A percentile compares a stretch with the other conserved stretches of the same genome.
phyloP scores from a whole-genome alignment of 2,113 vertebrate species.

The Campylomormyrus numenius region DNA sequence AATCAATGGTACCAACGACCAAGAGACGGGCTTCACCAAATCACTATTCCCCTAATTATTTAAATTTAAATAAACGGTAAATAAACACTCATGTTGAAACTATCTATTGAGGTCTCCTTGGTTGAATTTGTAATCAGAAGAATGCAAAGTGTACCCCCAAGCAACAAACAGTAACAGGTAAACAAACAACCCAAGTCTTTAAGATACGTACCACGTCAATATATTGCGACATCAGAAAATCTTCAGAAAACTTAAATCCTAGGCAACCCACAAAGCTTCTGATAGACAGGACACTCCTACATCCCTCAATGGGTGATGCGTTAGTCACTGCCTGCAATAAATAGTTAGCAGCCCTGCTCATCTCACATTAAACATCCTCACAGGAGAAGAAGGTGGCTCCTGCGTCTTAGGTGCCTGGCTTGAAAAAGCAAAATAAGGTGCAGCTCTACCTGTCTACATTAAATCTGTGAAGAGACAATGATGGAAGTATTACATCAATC shows the following conservation, averaged over 20 bases:
- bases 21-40: no score
- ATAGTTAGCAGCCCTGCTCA: neutral
- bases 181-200: neutral
- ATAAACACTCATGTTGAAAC: no score
- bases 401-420: neutral
- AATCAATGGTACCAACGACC: no score
- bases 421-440: neutral
- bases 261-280: neutral
- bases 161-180: neutral
- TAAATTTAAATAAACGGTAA: no score
- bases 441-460: neutral
- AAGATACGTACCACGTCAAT: neutral
- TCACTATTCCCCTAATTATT: no score
- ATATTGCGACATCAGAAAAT: neutral
- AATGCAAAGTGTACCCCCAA: neutral
- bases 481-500: neutral
- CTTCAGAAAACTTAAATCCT: neutral
- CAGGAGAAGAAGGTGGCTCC: neutral
- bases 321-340: neutral
- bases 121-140: neutral
- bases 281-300: neutral
- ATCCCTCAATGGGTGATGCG: neutral
- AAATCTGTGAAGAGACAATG: neutral
- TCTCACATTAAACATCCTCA: neutral
- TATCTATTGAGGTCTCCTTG: no score